Conservation (phyloP, 2,888 invertebrate species). For the Lithophane leautieri region DNA sequence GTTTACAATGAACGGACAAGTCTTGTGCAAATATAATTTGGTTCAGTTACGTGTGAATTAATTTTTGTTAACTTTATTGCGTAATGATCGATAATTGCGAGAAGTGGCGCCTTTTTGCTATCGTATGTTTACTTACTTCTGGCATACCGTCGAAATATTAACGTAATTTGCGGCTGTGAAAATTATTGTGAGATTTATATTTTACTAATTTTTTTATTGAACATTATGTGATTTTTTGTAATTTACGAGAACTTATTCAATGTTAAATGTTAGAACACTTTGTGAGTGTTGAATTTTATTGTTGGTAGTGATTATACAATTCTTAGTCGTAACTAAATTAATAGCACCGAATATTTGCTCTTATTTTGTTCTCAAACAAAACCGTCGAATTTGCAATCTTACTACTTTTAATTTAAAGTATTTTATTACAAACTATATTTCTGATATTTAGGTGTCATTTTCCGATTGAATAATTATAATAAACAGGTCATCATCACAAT, state of each 20-base stretch:
- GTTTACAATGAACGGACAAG: constrained; percentile 81
- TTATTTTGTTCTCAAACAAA: constrained; percentile 7
- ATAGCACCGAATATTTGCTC: constrained; percentile 2
- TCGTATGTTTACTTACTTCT: constrained; percentile 25
- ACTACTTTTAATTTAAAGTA: constrained; percentile 8
- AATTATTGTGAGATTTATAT: not conserved
- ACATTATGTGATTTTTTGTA: not conserved
- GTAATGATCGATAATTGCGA: constrained; percentile 47
- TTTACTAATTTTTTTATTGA: not conserved
- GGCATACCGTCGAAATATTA: not conserved
- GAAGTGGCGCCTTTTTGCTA: constrained; percentile 31
- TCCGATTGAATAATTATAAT: constrained; percentile 48
- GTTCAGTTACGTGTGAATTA: constrained; percentile 69
- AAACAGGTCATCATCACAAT: constrained; percentile 41
- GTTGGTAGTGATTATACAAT: not conserved
- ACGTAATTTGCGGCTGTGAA: constrained; percentile 1
- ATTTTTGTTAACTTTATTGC: constrained; percentile 62
- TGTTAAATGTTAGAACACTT: not conserved
- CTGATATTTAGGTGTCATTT: constrained; percentile 35
- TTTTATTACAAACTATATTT: not conserved
- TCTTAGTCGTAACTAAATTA: not conserved
- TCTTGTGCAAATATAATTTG: constrained; percentile 85
- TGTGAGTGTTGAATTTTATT: not conserved
- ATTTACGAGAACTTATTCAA: not conserved
- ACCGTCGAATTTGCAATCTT: constrained; percentile 24